These are phyloP conservation scores for Lerista edwardsae DNA, from an alignment of 2,797 vertebrate species.

Conservation along the genomic window DNA sequence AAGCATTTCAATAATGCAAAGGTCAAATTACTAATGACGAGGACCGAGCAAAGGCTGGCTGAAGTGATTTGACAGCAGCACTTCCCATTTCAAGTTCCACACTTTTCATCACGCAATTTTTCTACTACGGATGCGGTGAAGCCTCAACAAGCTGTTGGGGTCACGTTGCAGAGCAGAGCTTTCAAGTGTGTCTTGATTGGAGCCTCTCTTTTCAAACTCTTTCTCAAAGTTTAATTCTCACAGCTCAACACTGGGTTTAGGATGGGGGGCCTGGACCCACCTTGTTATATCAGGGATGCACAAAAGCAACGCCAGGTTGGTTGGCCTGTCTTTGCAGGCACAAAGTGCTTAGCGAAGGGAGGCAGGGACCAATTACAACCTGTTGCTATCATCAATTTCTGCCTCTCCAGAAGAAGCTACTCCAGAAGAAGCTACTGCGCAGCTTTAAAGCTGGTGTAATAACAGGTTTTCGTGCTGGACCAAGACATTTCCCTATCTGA, in stretches of 20 bases:
- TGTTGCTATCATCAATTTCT: not conserved
- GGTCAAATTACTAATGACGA: not conserved
- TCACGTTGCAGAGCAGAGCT: constrained; percentile 14
- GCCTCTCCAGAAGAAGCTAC: too few relatives aligned
- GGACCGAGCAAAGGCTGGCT: not conserved
- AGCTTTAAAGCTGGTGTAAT: too few relatives aligned
- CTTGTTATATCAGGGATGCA: not conserved
- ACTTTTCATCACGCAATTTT: constrained; percentile 15
- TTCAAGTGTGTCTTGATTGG: not conserved
- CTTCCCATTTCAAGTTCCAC: not conserved
- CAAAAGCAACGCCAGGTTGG: not conserved
- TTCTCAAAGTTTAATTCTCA: not conserved
- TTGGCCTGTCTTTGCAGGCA: not conserved
- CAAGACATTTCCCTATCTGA: too few relatives aligned
- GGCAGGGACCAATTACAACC: not conserved
- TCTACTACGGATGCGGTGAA: constrained; percentile 14
- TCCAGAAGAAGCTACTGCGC: not conserved
- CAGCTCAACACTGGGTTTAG: not conserved
- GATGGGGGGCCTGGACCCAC: not conserved
- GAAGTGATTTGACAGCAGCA: not conserved
- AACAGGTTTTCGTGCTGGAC: too few relatives aligned
- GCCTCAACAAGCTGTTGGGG: not conserved
- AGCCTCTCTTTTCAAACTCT: not conserved
- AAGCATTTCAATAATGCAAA: not conserved
- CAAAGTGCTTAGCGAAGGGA: not conserved